Conservation (phyloP, 2,113 vertebrate genomes). For the Silurus asotus region DNA sequence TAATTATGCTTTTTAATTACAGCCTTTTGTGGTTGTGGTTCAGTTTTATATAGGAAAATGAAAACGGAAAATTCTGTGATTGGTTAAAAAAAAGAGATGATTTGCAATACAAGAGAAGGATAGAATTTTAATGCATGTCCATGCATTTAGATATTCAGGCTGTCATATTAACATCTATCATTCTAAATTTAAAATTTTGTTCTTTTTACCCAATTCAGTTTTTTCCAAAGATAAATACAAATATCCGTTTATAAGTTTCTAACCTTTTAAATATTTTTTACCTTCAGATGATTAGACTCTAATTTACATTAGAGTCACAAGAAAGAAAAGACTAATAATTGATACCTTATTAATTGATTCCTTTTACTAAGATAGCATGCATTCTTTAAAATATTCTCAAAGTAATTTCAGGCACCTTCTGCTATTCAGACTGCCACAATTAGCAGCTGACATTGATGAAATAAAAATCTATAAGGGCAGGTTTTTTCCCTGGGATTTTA, state of each 20-base stretch:
- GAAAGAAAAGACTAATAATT: conserved; percentile 1
- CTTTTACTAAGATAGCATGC: conserved; percentile 51
- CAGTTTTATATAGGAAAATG: conserved; percentile 20
- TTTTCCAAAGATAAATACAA: background rate
- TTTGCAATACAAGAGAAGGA: conserved; percentile 14
- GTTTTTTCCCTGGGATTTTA: conserved; percentile 73
- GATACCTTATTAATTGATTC: conserved; percentile 45
- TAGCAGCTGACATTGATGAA: conserved; percentile 68
- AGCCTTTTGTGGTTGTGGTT: conserved; percentile 18
- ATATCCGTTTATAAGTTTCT: background rate
- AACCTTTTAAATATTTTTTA: background rate
- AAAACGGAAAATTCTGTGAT: conserved; percentile 15
- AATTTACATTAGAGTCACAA: conserved; percentile 3
- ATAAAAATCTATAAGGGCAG: conserved; percentile 68
- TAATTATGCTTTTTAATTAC: conserved; percentile 38
- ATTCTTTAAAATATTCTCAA: conserved; percentile 59
- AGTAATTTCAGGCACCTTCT: conserved; percentile 65
- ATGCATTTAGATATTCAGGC: conserved; percentile 1
- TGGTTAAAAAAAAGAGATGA: background rate
- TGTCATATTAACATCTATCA: background rate
- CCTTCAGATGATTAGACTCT: background rate
- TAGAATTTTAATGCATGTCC: conserved; percentile 8
- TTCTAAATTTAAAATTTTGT: background rate
- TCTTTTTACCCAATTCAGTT: background rate
- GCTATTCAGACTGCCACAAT: conserved; percentile 69